phyloP scores from a whole-genome alignment of 2,113 vertebrate genomes.

The Callorhinus ursinus region DNA sequence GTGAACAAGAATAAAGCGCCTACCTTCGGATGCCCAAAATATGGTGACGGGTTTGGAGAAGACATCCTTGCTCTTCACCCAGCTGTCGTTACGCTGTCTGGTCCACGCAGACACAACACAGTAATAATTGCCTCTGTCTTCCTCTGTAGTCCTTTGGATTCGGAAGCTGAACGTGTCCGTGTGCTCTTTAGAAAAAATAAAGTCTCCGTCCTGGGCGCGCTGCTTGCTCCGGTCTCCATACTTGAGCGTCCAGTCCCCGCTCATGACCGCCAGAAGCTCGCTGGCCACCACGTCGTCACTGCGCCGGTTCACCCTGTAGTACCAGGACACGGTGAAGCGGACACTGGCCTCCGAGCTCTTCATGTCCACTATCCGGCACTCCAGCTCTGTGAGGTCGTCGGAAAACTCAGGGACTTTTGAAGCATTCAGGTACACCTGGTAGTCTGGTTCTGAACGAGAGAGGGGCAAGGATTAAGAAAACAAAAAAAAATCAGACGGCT shows the following conservation, averaged over 20 bases:
- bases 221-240: slow-evolving; percentile 85
- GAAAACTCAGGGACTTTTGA: slow-evolving; percentile 86
- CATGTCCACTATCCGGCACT: slow-evolving; percentile 87
- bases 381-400: slow-evolving; percentile 91
- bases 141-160: slow-evolving; percentile 91
- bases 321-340: slow-evolving; percentile 91
- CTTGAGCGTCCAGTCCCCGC: slow-evolving; percentile 89
- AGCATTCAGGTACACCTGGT: slow-evolving; percentile 87
- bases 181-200: slow-evolving; percentile 88
- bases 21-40: slow-evolving; percentile 92
- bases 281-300: slow-evolving; percentile 39
- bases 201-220: slow-evolving; percentile 86
- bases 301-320: slow-evolving; percentile 82
- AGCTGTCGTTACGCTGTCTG: slow-evolving; percentile 84
- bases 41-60: slow-evolving; percentile 86
- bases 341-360: slow-evolving; percentile 77
- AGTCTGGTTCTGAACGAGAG: slow-evolving; percentile 87
- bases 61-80: slow-evolving; percentile 88
- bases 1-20: slow-evolving; percentile 32
- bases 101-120: slow-evolving; percentile 91
- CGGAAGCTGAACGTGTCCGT: slow-evolving; percentile 91
- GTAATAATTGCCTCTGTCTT: slow-evolving; percentile 91
- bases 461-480: not conserved
- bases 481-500: slow-evolving; percentile 37
- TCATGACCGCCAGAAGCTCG: slow-evolving; percentile 88